These are phyloP conservation scores for Ooceraea biroi DNA, from an alignment of 1,140 invertebrate genomes.

Conservation along the genomic window DNA sequence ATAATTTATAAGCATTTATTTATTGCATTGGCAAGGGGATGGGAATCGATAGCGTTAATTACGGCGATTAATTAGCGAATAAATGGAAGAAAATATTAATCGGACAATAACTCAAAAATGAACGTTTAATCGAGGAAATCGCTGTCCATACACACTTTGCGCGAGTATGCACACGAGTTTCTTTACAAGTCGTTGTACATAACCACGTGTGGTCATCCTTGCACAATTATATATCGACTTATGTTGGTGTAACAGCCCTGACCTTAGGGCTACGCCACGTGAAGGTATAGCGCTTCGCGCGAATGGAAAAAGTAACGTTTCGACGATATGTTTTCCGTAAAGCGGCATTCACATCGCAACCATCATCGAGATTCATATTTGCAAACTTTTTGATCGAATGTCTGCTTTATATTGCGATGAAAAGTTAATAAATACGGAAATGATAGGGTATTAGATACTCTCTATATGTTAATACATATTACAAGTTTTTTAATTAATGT, in stretches of 20 bases:
- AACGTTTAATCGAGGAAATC: conserved; percentile 51
- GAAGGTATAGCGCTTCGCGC: conserved; percentile 19
- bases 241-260: conserved; percentile 69
- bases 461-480: neutral
- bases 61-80: conserved; percentile 22
- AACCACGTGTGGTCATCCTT: conserved; percentile 70
- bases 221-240: conserved; percentile 72
- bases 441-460: neutral
- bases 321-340: conserved; percentile 16
- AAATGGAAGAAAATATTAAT: conserved; percentile 47
- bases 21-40: neutral
- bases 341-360: conserved; percentile 17
- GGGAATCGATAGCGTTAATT: conserved; percentile 37
- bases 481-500: neutral
- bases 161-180: conserved; percentile 27
- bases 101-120: conserved; percentile 27
- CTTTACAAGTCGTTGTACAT: conserved; percentile 55
- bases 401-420: neutral
- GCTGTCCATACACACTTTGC: conserved; percentile 7
- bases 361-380: neutral
- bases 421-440: neutral
- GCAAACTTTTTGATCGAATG: neutral
- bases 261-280: conserved; percentile 64
- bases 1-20: conserved; percentile 23
- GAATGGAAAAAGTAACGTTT: conserved; percentile 29